Base-by-base conservation (phyloP, 2,888 invertebrate genomes). In the Galerucella pusilla region DNA sequence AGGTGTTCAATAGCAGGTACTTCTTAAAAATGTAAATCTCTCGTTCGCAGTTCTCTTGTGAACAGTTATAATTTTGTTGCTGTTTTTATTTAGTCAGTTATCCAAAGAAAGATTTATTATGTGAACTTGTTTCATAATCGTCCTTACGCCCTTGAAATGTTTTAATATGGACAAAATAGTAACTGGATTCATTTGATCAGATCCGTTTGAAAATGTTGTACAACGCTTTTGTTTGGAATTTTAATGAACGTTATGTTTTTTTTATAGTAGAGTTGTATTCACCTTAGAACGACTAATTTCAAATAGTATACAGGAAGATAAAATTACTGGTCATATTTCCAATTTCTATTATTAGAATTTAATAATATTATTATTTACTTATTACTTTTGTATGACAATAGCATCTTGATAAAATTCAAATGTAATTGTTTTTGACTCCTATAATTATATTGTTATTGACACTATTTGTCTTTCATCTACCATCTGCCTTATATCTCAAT, bases 1-100 rank as follows among this genome's bases (percentile, higher is more conserved):
- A 84, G 84, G 84, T 84, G 84, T 83, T 81, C 80, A 75, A 75
- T 82, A 77, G 82, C 83, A 82, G 82, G 82, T 83, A 82, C 82
- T 80, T 79, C 76, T 77, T 68, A 75, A 74, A 79, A 78, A 68
- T 73, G 77, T 64, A 75, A 80, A 76, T 76, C 75, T 71, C 45
- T 54, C 65, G 49, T 69, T 71, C 70, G 20, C 35, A 65, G 59
- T 69, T 70, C 74, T 74, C 74, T 65, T 70, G 74, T 66, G 54
- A 71, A 74, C 71, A 65, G 71, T 71, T 71, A 71, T 20, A 66
- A 71, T 71, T 71, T 66, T 49, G 65, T 70, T 63, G n/a, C 64
- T 64, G 42, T 45, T 64, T 45, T 64, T 16, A 42, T 16, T 64
- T n/a, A 16, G 28, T 64, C 45, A 45, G 14, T 46, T 64, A 57